Percentiles rank a stretch among this genome's conserved stretches.
Evolutionary conservation across 2,797 vertebrate species (phyloP).

Genomic region (Rhinogobio ventralis): DNA sequence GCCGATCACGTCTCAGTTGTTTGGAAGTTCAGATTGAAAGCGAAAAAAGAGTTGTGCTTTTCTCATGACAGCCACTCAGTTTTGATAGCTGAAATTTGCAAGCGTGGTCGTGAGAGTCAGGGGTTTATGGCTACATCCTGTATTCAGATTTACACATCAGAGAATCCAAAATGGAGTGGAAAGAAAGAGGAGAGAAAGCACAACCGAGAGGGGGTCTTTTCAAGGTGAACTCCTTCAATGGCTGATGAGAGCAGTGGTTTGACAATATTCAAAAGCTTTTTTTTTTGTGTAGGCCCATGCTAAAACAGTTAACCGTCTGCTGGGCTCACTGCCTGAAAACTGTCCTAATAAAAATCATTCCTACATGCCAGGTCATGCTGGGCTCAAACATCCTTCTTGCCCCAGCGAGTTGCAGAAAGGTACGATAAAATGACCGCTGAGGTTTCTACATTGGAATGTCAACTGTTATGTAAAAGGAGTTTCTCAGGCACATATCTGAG

Average conservation of each 20-base stretch:
- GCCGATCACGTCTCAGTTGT: slow-evolving; percentile 33
- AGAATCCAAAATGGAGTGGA: slow-evolving; percentile 34
- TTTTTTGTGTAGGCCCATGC: neutral
- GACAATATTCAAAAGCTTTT: slow-evolving; percentile 24
- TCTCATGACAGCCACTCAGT: slow-evolving; percentile 35
- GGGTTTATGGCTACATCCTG: slow-evolving; percentile 40
- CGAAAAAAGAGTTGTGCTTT: slow-evolving; percentile 36
- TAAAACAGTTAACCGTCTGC: slow-evolving; percentile 36
- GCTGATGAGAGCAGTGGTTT: slow-evolving; percentile 29
- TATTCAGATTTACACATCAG: slow-evolving; percentile 42
- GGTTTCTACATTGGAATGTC: slow-evolving; percentile 26
- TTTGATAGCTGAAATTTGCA: slow-evolving; percentile 37
- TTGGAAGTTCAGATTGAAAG: slow-evolving; percentile 49
- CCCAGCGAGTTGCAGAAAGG: slow-evolving; percentile 38
- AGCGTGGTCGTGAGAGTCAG: slow-evolving; percentile 5
- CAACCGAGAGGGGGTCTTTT: slow-evolving; percentile 30
- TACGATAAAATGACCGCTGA: slow-evolving; percentile 46
- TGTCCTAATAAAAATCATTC: slow-evolving; percentile 48
- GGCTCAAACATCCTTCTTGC: slow-evolving; percentile 46
- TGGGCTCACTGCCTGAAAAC: slow-evolving; percentile 43
- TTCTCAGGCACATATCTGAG: slow-evolving; percentile 38
- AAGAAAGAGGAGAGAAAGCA: neutral
- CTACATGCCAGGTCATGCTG: slow-evolving; percentile 55
- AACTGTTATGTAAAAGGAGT: slow-evolving; percentile 4
- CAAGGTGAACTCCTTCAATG: slow-evolving; percentile 35